phyloP scores from a whole-genome alignment of 2,888 invertebrate species.

The Amaurobius ferox region DNA sequence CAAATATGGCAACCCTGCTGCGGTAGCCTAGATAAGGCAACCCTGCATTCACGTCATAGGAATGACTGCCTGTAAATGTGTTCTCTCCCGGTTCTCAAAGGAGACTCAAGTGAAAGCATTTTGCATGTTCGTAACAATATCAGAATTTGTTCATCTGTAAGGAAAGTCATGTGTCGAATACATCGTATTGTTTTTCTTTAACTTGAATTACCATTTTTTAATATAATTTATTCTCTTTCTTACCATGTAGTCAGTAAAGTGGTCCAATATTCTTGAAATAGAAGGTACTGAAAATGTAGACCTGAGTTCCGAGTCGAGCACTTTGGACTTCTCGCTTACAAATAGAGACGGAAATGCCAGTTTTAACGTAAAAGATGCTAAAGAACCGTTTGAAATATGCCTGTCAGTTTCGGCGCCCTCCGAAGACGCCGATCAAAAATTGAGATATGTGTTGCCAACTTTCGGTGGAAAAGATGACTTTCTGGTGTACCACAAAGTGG shows the following conservation, averaged over 20 bases:
- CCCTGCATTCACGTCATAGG: no score
- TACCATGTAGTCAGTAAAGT: constrained; percentile 29
- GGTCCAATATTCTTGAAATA: constrained; percentile 42
- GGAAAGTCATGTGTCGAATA: no score
- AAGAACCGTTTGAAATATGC: constrained; percentile 56
- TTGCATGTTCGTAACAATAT: no score
- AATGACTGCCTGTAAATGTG: no score
- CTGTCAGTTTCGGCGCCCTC: constrained; percentile 16
- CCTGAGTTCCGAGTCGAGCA: constrained; percentile 51
- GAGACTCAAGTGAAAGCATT: no score
- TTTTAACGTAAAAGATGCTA: constrained; percentile 23
- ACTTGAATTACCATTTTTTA: no score
- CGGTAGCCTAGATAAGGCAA: no score
- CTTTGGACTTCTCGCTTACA: constrained; percentile 53
- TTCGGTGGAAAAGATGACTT: constrained; percentile 50
- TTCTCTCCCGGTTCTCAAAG: no score
- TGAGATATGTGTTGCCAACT: constrained; percentile 22
- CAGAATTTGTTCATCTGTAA: no score
- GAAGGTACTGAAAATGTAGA: constrained; percentile 34
- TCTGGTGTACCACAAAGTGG: constrained; percentile 51
- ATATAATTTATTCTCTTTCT: no score
- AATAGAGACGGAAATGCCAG: constrained; percentile 44
- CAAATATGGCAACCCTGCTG: no score
- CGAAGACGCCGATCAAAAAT: not conserved
- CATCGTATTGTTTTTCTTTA: no score